These are phyloP conservation scores for Habroteleia sp. DNA, from an alignment of 2,888 invertebrate species.

Conservation along the genomic window DNA sequence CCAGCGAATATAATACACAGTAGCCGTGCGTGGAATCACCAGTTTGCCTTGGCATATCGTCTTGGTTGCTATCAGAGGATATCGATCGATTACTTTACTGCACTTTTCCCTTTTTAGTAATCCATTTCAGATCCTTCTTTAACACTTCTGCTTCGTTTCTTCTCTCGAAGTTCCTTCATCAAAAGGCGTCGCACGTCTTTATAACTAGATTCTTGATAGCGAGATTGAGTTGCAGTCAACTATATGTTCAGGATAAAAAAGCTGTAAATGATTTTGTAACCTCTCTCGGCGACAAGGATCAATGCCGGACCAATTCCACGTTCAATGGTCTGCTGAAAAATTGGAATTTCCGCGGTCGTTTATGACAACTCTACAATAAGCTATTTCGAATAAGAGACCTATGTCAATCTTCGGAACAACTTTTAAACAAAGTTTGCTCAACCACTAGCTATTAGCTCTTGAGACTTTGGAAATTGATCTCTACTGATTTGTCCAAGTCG, in stretches of 20 bases:
- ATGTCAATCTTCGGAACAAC: too few species aligned
- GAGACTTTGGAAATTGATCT: too few species aligned
- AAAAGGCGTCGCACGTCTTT: slow-evolving; percentile 55
- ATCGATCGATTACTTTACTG: slow-evolving; percentile 42
- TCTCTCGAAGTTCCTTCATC: slow-evolving; percentile 45
- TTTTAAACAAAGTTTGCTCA: too few species aligned
- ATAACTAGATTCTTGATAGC: slow-evolving; percentile 57
- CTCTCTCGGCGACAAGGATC: too few species aligned
- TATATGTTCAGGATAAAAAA: slow-evolving; percentile 32
- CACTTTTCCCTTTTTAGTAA: slow-evolving; percentile 42
- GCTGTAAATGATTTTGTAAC: slow-evolving; percentile 50
- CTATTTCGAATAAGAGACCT: too few species aligned
- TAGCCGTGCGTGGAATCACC: slow-evolving; percentile 12
- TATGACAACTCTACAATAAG: too few species aligned
- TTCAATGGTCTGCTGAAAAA: too few species aligned
- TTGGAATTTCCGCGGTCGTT: too few species aligned
- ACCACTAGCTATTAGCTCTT: too few species aligned
- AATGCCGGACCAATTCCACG: too few species aligned
- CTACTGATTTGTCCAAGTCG: too few species aligned
- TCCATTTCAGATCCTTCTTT: slow-evolving; percentile 37
- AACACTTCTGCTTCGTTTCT: slow-evolving; percentile 32
- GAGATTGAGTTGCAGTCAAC: slow-evolving; percentile 48
- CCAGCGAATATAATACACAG: slow-evolving; percentile 3
- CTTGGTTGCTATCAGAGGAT: slow-evolving; percentile 36
- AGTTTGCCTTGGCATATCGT: slow-evolving; percentile 34